Evolutionary conservation across 92 coral and sea anemone genomes (phyloP).

Genomic region (Siderastrea radians): DNA sequence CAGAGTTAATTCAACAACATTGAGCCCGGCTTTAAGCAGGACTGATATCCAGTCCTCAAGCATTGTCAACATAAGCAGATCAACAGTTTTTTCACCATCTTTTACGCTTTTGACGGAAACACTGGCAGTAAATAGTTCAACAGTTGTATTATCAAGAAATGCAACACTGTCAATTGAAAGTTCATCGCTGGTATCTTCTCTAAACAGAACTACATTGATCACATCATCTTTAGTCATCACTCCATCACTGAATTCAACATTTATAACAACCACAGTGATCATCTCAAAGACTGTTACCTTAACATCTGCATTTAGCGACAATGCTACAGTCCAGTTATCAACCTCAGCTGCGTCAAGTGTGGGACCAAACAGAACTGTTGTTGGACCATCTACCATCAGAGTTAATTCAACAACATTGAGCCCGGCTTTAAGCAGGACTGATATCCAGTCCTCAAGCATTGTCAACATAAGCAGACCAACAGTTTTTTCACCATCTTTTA

Average conservation of each 20-base stretch:
- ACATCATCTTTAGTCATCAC: neutral
- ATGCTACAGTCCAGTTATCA: constrained; percentile 46
- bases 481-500: constrained; percentile 30
- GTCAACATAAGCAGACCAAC: neutral
- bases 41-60: constrained; percentile 16
- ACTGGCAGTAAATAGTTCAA: constrained; percentile 16
- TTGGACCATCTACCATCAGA: neutral
- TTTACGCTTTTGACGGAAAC: neutral
- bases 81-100: constrained; percentile 22
- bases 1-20: neutral
- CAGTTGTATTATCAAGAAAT: neutral
- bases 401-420: neutral
- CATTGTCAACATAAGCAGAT: neutral
- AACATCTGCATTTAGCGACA: constrained; percentile 12
- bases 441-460: constrained; percentile 4
- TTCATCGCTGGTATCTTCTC: neutral
- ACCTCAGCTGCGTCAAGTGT: constrained; percentile 1
- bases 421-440: constrained; percentile 1
- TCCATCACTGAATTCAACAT: constrained; percentile 30
- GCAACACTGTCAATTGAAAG: neutral
- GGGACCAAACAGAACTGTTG: constrained; percentile 20
- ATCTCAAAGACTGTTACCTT: constrained; percentile 35
- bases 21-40: neutral
- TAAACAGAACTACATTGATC: constrained; percentile 8
- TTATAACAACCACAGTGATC: constrained; percentile 28